Evolutionary conservation across 2,888 invertebrate species (phyloP), one percentile per base, ranked within the genome.

Genomic region (Morpho achilles): DNA sequence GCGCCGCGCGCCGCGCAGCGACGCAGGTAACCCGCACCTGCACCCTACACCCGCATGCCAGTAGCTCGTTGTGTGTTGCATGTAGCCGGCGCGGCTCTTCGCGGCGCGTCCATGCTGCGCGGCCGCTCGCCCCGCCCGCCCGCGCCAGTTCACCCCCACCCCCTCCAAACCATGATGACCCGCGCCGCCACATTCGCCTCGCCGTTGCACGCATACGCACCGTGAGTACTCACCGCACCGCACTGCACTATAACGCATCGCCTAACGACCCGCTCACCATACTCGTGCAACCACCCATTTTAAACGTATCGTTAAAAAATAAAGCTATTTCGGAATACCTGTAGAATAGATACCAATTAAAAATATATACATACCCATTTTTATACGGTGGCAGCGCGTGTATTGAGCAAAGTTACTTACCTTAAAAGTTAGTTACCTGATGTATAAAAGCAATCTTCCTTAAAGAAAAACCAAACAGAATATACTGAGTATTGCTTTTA

Each of bases 161-260:
- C 65, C 73, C 68, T 67, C 67, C 67, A 64, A 59, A 65, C 65
- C 95, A 91, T 94, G 95, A 85, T 80, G 80, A 80, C 79, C 75
- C 78, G 95, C 96, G 93, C 94, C 65, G 93, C 94, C 71, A 94
- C 94, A 80, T 93, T 92, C 79, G 94, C 95, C 76, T 92, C 94
- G 82, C 95, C 95, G 82, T 92, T 96, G 88, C 96, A 96, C 93
- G 96, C 97, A 80, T 97, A 96, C 91, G 94, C 97, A 87, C 96
- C 95, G 96, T 96, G 94, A 96, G 96, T 96, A 94, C 83, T 81
- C 66, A 57, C 69, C 62, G 53, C 59, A 53, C 50, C 60, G 58
- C 68, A 32, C 62, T 49, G 7, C 43, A 50, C 23, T 32, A 5
- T 32, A 32, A 32, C 59, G 46, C 60, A 48, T 55, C 49, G 16